A percentile compares a stretch with the other conserved stretches of the same genome.
These are phyloP conservation scores for Gila orcuttii DNA, from an alignment of 2,113 vertebrate species.

Conservation along the genomic window DNA sequence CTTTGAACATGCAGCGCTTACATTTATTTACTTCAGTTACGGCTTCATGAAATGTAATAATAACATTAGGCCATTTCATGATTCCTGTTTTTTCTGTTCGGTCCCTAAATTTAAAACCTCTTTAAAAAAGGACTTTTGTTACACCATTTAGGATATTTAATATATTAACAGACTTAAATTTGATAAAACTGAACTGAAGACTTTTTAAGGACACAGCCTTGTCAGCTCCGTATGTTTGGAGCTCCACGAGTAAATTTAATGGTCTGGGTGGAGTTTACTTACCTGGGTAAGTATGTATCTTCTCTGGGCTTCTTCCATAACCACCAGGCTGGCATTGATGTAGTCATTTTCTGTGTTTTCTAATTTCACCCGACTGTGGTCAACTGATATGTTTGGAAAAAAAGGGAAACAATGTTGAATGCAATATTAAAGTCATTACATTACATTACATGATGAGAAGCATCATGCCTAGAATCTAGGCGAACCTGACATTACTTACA, in stretches of 20 bases:
- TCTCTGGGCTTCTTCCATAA: conserved; percentile 89
- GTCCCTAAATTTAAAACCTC: not conserved
- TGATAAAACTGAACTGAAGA: too few relatives aligned
- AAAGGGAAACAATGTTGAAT: not conserved
- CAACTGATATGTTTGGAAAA: conserved; percentile 78
- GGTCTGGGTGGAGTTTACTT: conserved; percentile 46
- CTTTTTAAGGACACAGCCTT: too few relatives aligned
- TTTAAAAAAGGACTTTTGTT: not conserved
- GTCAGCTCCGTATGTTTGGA: not conserved
- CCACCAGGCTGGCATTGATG: conserved; percentile 94
- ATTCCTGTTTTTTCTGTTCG: not conserved
- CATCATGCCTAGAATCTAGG: not conserved
- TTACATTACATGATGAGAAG: not conserved
- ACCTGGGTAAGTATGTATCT: conserved; percentile 96
- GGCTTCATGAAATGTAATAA: not conserved
- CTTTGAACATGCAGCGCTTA: too few relatives aligned
- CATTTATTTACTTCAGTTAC: not conserved
- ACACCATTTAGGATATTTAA: too few relatives aligned
- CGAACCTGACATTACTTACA: conserved; percentile 81
- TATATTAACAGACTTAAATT: too few relatives aligned
- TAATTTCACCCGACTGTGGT: conserved; percentile 95
- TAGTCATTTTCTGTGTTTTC: conserved; percentile 93
- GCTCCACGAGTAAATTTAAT: not conserved
- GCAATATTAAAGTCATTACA: not conserved
- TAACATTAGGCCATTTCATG: not conserved